phyloP scores from a whole-genome alignment of 2,113 vertebrate genomes.

The Mesoclemmys tuberculata region DNA sequence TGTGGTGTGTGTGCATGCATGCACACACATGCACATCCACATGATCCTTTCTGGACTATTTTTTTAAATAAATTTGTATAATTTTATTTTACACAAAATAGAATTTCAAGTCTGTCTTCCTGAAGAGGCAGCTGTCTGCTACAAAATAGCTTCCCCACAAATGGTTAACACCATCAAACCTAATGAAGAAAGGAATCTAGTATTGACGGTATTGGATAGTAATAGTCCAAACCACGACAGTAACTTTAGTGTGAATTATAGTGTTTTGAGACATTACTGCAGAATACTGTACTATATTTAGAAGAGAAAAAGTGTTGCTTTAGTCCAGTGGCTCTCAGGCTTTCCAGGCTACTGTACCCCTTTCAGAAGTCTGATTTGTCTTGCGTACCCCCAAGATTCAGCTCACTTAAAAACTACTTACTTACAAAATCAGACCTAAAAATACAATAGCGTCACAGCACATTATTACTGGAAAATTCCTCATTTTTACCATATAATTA shows the following conservation, averaged over 20 bases:
- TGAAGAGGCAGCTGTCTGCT: background rate
- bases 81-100: background rate
- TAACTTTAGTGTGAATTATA: background rate
- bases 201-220: background rate
- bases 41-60: background rate
- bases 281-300: background rate
- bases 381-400: too few relatives aligned
- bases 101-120: background rate
- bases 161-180: background rate
- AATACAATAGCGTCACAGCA: too few relatives aligned
- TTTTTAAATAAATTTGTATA: background rate
- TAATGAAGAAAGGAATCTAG: background rate
- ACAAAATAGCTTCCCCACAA: background rate
- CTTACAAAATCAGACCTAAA: too few relatives aligned
- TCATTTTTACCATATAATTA: too few relatives aligned
- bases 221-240: background rate
- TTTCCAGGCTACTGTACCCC: too few relatives aligned
- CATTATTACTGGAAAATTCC: too few relatives aligned
- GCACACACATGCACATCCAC: background rate
- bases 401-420: too few relatives aligned
- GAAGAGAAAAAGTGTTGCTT: background rate
- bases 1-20: rapidly evolving
- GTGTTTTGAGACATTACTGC: background rate
- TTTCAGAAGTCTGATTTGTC: too few relatives aligned
- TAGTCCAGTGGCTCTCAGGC: background rate